A percentile compares a stretch with the other conserved stretches of the same genome.
These are phyloP conservation scores for Camponotus pennsylvanicus DNA, from an alignment of 1,140 invertebrate genomes.

Conservation along the genomic window DNA sequence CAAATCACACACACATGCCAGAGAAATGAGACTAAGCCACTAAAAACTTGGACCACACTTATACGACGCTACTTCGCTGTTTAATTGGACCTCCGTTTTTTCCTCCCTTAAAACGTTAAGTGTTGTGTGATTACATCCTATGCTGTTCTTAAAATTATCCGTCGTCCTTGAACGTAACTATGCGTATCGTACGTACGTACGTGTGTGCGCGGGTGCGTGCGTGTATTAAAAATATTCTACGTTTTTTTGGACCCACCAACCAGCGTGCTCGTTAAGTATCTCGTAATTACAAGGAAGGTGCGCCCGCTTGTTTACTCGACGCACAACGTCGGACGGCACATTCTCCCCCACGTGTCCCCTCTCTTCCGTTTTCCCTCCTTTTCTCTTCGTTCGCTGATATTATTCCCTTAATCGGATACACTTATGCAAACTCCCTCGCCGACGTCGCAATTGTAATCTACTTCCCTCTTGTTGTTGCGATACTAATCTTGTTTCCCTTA, in stretches of 20 bases:
- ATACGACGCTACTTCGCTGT: constrained; percentile 25
- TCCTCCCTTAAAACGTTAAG: constrained; percentile 39
- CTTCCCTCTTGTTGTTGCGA: neutral
- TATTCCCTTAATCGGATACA: constrained; percentile 69
- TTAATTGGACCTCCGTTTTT: constrained; percentile 48
- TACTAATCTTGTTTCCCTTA: constrained; percentile 20
- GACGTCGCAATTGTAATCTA: constrained; percentile 45
- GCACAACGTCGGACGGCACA: constrained; percentile 47
- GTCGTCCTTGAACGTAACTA: constrained; percentile 14
- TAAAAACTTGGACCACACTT: constrained; percentile 44
- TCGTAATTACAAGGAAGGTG: constrained; percentile 74
- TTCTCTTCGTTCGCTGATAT: constrained; percentile 47
- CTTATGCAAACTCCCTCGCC: constrained; percentile 37
- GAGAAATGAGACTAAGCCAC: constrained; percentile 34
- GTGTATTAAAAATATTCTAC: constrained; percentile 82
- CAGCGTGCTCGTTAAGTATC: constrained; percentile 82
- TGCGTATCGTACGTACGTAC: neutral
- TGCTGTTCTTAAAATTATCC: constrained; percentile 61
- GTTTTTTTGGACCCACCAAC: constrained; percentile 86
- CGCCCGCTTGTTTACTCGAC: constrained; percentile 47
- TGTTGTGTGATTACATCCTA: constrained; percentile 60
- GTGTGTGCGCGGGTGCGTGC: constrained; percentile 18
- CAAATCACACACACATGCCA: neutral
- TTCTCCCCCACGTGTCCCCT: constrained; percentile 46
- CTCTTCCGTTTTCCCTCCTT: neutral